Evolutionary conservation across 2,113 vertebrate species (phyloP).

Genomic region (Macrotis lagotis): DNA sequence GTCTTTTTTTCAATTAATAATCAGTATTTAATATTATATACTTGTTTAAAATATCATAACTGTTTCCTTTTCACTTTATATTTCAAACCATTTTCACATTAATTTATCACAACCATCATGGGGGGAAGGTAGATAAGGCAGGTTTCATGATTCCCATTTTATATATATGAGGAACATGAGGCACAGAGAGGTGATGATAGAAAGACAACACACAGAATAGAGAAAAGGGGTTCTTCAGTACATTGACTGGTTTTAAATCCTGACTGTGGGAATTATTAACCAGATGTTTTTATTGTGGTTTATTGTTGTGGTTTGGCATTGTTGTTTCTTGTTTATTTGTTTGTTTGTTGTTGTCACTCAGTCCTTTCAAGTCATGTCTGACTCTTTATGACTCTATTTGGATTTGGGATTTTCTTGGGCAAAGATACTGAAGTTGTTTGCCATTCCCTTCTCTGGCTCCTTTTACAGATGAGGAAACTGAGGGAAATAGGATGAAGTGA

Average conservation of each 20-base stretch:
- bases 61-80: neutral
- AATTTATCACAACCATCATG: neutral
- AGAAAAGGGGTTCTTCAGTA: neutral
- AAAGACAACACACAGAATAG: neutral
- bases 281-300: neutral
- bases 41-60: neutral
- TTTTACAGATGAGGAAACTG: neutral
- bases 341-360: no score
- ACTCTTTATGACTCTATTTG: no score
- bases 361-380: no score
- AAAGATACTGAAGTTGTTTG: no score
- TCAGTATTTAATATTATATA: neutral
- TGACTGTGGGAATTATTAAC: neutral
- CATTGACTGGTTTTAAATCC: neutral
- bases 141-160: neutral
- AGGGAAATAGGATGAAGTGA: neutral
- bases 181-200: neutral
- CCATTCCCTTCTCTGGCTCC: neutral
- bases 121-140: neutral
- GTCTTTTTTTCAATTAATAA: neutral
- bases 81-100: neutral
- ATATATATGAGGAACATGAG: neutral
- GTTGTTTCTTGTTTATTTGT: no score
- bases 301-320: no score
- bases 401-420: no score